A percentile compares a stretch with the other conserved stretches of the same genome.
phyloP scores from a whole-genome alignment of 2,797 vertebrate genomes.

The Sylvilagus floridanus region DNA sequence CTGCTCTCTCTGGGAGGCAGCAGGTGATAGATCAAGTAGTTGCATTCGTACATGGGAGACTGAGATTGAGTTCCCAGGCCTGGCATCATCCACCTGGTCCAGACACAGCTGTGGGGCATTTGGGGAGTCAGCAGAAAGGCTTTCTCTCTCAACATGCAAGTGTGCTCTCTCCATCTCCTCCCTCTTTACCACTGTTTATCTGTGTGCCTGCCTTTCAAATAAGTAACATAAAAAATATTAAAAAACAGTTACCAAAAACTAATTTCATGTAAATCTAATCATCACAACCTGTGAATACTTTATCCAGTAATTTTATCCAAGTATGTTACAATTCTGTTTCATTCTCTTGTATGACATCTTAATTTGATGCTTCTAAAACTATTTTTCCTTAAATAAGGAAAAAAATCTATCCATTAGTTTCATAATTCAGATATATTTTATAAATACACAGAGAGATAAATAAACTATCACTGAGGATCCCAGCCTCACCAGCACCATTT shows the following conservation, averaged over 20 bases:
- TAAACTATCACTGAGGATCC: not conserved
- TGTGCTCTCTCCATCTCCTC: too few relatives aligned
- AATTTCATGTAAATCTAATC: conserved; percentile 18
- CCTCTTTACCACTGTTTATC: too few relatives aligned
- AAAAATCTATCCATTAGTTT: not conserved
- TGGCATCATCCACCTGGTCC: too few relatives aligned
- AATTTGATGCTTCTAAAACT: not conserved
- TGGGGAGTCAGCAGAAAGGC: too few relatives aligned
- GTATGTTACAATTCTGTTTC: not conserved
- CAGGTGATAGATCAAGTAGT: too few relatives aligned
- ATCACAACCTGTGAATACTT: not conserved
- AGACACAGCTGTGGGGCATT: too few relatives aligned
- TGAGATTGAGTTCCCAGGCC: too few relatives aligned
- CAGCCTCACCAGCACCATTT: not conserved
- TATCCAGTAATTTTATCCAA: not conserved
- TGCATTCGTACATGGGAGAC: too few relatives aligned
- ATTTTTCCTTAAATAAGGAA: not conserved
- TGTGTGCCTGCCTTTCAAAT: too few relatives aligned
- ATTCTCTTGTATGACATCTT: not conserved
- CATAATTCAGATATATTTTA: not conserved
- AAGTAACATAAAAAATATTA: too few relatives aligned
- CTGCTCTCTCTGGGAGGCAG: too few relatives aligned
- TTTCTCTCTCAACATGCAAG: too few relatives aligned
- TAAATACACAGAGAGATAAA: not conserved
- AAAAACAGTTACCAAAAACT: not conserved